These are phyloP conservation scores for Leptopilina syphax DNA, from an alignment of 2,888 invertebrate species.

Conservation along the genomic window DNA sequence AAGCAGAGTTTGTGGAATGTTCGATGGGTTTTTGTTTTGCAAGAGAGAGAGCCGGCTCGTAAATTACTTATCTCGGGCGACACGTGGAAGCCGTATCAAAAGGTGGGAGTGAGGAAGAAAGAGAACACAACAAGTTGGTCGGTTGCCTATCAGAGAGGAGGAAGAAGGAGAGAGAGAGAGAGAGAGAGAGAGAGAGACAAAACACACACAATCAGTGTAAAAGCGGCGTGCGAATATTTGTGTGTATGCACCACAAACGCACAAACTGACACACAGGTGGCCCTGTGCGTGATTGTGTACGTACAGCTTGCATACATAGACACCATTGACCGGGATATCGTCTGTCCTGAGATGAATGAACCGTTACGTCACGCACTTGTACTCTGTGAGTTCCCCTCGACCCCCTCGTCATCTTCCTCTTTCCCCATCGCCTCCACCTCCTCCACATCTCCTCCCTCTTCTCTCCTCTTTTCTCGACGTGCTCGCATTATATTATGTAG, in stretches of 20 bases:
- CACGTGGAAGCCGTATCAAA: constrained; percentile 53
- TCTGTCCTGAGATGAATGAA: constrained; percentile 75
- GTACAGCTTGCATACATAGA: constrained; percentile 62
- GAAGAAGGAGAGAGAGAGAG: constrained; percentile 33
- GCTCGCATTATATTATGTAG: constrained; percentile 67
- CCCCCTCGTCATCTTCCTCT: constrained; percentile 55
- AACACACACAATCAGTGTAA: constrained; percentile 18
- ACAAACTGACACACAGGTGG: constrained; percentile 45
- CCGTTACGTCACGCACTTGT: constrained; percentile 75
- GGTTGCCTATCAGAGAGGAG: constrained; percentile 36
- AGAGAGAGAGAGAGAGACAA: no score
- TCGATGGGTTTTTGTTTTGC: constrained; percentile 4
- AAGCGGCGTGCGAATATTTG: constrained; percentile 44
- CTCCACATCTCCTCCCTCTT: constrained; percentile 49
- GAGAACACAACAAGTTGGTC: constrained; percentile 46
- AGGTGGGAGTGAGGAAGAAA: constrained; percentile 51
- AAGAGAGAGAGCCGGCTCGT: constrained; percentile 43
- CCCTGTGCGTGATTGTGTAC: constrained; percentile 47
- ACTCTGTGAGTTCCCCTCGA: constrained; percentile 69
- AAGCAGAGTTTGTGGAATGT: constrained; percentile 1
- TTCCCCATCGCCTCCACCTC: constrained; percentile 48
- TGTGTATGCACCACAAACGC: constrained; percentile 47
- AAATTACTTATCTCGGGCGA: constrained; percentile 54
- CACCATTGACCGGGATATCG: constrained; percentile 75
- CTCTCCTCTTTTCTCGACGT: constrained; percentile 60